Evolutionary conservation across 2,888 invertebrate genomes (phyloP).

Genomic region (Siphlonurus alternatus): DNA sequence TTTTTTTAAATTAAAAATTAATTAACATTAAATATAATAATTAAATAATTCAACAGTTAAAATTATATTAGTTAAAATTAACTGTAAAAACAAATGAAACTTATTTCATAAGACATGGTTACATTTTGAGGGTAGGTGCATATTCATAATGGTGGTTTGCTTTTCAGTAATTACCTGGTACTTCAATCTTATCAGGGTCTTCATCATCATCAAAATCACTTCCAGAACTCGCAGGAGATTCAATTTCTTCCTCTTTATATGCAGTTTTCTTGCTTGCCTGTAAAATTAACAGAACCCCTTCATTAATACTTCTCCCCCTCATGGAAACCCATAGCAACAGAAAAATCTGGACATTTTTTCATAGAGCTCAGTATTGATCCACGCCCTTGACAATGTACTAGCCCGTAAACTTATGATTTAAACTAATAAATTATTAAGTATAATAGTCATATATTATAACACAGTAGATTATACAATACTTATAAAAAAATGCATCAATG

Average conservation of each 20-base stretch:
- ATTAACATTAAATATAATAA: too few species aligned
- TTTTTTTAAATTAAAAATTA: too few species aligned
- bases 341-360: not conserved
- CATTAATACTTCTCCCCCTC: not conserved
- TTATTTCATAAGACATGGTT: too few species aligned
- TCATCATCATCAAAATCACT: constrained; percentile 74
- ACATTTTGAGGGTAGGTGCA: too few species aligned
- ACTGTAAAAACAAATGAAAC: too few species aligned
- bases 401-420: not conserved
- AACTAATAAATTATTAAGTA: not conserved
- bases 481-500: not conserved
- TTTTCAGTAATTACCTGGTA: constrained; percentile 76
- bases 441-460: not conserved
- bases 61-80: too few species aligned
- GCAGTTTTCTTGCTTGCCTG: not conserved
- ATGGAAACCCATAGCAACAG: not conserved
- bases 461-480: too few species aligned
- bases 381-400: not conserved
- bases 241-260: constrained; percentile 22
- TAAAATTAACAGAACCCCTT: not conserved
- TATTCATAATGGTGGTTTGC: too few species aligned
- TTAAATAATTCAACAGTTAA: too few species aligned
- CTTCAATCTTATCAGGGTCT: constrained; percentile 82
- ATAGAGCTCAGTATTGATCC: not conserved
- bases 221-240: constrained; percentile 26